Evolutionary conservation across 2,113 vertebrate genomes (phyloP).

Genomic region (Azemiops feae): DNA sequence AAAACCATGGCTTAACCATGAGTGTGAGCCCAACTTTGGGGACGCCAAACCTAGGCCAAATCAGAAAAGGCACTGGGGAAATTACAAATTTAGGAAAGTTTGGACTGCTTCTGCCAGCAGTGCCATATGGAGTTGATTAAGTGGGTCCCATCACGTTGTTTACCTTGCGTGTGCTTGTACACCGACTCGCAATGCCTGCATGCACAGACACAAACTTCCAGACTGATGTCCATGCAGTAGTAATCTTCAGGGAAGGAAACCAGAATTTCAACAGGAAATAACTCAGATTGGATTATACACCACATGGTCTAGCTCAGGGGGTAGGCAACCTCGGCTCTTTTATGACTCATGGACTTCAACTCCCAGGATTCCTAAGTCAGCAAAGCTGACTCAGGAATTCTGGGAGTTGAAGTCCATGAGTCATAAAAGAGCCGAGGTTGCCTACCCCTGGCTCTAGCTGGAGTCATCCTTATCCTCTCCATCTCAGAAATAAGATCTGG

Average conservation of each 20-base stretch:
- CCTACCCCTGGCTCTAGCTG: too few relatives aligned
- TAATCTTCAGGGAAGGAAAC: not conserved
- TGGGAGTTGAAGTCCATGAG: too few relatives aligned
- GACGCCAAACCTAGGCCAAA: not conserved
- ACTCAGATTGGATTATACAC: not conserved
- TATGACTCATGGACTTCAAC: too few relatives aligned
- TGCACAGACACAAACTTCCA: not conserved
- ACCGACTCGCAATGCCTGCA: not conserved
- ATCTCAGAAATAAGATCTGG: not conserved
- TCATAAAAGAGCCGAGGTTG: too few relatives aligned
- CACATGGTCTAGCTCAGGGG: too few relatives aligned
- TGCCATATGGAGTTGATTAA: not conserved
- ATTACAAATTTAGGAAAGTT: not conserved
- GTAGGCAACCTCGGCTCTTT: too few relatives aligned
- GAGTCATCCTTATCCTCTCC: not conserved
- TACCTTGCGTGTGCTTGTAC: not conserved
- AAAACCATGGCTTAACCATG: not conserved
- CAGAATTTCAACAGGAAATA: not conserved
- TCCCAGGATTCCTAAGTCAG: too few relatives aligned
- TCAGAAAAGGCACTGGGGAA: not conserved
- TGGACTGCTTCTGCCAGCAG: not conserved
- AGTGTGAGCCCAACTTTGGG: not conserved
- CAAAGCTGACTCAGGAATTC: too few relatives aligned
- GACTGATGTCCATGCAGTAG: not conserved
- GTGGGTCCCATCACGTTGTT: not conserved